Evolutionary conservation across 2,797 vertebrate species (phyloP), one percentile per base, ranked within the genome.

Genomic region (Thamnophis elegans): DNA sequence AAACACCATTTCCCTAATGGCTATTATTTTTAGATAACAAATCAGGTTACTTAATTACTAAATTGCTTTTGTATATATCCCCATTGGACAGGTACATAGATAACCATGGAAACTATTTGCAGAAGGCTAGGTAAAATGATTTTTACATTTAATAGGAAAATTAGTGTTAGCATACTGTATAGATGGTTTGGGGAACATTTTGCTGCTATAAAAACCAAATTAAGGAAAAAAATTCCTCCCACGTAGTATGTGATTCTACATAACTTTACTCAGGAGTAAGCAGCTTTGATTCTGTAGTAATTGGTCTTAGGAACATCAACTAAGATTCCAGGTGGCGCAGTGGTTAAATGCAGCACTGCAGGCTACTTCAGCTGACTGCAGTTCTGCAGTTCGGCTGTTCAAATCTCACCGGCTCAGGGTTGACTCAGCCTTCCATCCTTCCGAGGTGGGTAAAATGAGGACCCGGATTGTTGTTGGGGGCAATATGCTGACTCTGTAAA

Each of bases 51-150:
- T 96, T 97, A 96, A 97, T 95, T 97, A 95, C 95, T 96, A 96
- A 96, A 93, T 93, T 93, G 95, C 95, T 95, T 95, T 95, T 93
- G 82, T 94, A 95, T 26, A 93, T 93, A 95, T 95, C 94, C 96
- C 94, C 0, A 0, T 94, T 88, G 93, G 96, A 90, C 94, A 97
- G 95, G 95, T 97, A 94, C 0, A 36, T 68, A 95, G 92, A 96
- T 97, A 97, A 97, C 96, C 95, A 97, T 97, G 94, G 96, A 96
- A 97, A 97, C 96, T 96, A 95, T 97, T 95, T 96, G 96, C 95
- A 93, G 90, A 94, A 94, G 92, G 89, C 73, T 88, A 62, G 58
- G 90, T 65, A 96, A 96, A 96, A 91, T 92, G 88, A 96, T 93
- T 93, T 95, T 92, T 94, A 93, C 90, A 94, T 92, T 87, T 91